Percentiles rank a stretch among this genome's conserved stretches.
phyloP scores from a whole-genome alignment of 2,797 vertebrate species.

The Pempheris klunzingeri region DNA sequence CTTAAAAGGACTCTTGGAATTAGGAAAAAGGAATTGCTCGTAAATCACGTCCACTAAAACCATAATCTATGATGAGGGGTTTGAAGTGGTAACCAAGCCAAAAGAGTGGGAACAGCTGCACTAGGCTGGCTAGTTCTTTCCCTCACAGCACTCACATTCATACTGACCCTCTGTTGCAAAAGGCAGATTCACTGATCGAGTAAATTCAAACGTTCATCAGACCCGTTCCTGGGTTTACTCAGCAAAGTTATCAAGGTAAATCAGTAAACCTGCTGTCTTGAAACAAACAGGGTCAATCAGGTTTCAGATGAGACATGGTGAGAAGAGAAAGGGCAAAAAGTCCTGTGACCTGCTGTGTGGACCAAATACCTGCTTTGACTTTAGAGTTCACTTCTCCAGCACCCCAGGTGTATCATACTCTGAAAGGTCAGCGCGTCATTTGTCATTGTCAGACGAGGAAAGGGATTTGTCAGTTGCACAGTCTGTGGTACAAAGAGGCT shows the following conservation, averaged over 20 bases:
- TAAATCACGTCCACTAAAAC: not conserved
- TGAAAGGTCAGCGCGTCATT: slow-evolving; percentile 46
- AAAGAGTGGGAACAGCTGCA: not conserved
- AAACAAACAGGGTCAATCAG: not conserved
- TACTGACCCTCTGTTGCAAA: not conserved
- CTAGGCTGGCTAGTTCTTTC: not conserved
- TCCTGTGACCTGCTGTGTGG: not conserved
- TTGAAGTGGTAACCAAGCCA: not conserved
- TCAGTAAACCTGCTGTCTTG: not conserved
- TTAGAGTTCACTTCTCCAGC: not conserved
- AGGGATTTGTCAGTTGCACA: slow-evolving; percentile 25
- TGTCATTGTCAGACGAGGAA: slow-evolving; percentile 22
- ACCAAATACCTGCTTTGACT: slow-evolving; percentile 13
- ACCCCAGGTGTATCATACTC: slow-evolving; percentile 2
- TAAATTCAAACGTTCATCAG: too few relatives aligned
- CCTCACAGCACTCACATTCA: not conserved
- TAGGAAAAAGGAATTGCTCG: not conserved
- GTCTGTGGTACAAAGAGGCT: slow-evolving; percentile 12
- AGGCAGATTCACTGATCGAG: not conserved
- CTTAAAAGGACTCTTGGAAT: not conserved
- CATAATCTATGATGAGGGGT: not conserved
- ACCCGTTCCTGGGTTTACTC: not conserved
- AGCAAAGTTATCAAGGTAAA: not conserved
- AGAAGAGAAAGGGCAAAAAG: slow-evolving; percentile 9
- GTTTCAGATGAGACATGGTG: not conserved